Base-by-base conservation (phyloP, 2,113 vertebrate species). In the Parus major region DNA sequence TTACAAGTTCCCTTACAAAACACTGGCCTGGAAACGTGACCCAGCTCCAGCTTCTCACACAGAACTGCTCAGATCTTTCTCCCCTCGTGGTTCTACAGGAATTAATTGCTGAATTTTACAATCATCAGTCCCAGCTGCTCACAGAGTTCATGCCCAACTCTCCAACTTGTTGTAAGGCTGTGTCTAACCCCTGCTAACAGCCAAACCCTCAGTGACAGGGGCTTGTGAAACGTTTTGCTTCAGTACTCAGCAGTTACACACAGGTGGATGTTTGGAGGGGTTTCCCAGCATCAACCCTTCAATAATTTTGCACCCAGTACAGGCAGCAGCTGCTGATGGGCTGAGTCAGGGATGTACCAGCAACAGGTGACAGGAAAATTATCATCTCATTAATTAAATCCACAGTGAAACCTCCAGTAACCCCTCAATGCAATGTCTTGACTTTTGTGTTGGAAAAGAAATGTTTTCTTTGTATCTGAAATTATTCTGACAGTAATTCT, bases 21-120 rank as follows among this genome's bases (percentile, higher is more conserved):
- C 23, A 7, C 0, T 13, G 63, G 14, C 57, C 66, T 35, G 41
- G 18, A 61, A 86, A 46, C 0, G 0, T 29, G 65, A 47, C n/a
- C 39, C 2, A 10, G 1, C 70, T 31, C 29, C 80, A 88, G 56
- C 56, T 71, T 24, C 76, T 63, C 52, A 11, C 52, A 35, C 22
- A 23, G 14, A 66, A 29, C 36, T 15, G 3, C 5, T 31, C 42
- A 82, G 3, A 53, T 29, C n/a, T 27, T 33, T 5, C 31, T 70
- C 41, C 35, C 52, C 55, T 69, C 0, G 0, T 27, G 25, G 17
- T 39, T 31, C 35, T 33, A 29, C 31, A 7, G 9, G 14, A 75
- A 75, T 47, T 73, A 46, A 36, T 17, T 17, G 10, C 35, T 78
- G 20, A n/a, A 29, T 69, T 65, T 22, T 4, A 31, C 13, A 23